phyloP scores from a whole-genome alignment of 2,113 vertebrate species.

The human region DNA sequence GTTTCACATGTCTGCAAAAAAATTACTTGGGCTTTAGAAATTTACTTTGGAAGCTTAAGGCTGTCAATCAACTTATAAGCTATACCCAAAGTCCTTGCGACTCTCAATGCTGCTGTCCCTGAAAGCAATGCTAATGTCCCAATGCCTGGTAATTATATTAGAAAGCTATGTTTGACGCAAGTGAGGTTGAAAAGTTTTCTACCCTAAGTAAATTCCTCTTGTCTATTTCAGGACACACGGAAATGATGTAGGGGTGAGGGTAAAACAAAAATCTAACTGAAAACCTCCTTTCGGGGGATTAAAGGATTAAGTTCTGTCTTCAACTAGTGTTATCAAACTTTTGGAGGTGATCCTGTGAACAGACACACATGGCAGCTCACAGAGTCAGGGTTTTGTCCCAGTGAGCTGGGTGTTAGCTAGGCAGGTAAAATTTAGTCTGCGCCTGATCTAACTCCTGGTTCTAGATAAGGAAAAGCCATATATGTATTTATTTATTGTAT shows the following conservation, averaged over 20 bases:
- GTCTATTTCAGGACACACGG: neutral
- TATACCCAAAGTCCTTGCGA: neutral
- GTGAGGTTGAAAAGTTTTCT: constrained; percentile 11
- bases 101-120: neutral
- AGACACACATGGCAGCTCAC: neutral
- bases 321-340: neutral
- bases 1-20: constrained; percentile 67
- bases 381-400: neutral
- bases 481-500: neutral
- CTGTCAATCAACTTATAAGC: constrained; percentile 64
- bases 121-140: neutral
- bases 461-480: neutral
- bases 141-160: neutral
- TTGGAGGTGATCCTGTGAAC: neutral
- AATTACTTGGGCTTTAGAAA: constrained; percentile 73
- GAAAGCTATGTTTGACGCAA: neutral
- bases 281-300: constrained; percentile 55
- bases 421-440: neutral
- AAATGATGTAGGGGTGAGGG: constrained; percentile 24
- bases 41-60: constrained; percentile 76
- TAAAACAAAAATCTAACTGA: constrained; percentile 47
- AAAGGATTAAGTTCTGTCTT: constrained; percentile 46
- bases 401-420: neutral
- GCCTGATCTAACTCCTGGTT: neutral
- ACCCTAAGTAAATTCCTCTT: constrained; percentile 42